phyloP scores from a whole-genome alignment of 2,888 invertebrate species.

The Chaitophorus viminalis region DNA sequence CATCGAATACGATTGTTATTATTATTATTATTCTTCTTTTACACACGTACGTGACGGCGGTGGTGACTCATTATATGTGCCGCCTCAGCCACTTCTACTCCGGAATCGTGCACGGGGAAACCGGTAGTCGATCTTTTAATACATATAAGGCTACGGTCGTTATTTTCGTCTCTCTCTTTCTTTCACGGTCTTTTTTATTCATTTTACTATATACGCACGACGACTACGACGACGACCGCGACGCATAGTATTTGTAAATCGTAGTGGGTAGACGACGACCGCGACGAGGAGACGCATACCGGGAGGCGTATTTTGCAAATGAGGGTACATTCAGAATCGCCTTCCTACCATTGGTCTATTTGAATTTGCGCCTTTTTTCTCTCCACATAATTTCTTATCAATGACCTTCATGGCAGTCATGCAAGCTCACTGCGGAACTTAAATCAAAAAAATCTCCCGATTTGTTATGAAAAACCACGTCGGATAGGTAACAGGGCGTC shows the following conservation, averaged over 20 bases:
- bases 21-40: background rate
- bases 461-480: too few relatives aligned
- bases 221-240: background rate
- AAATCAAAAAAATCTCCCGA: too few relatives aligned
- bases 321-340: too few relatives aligned
- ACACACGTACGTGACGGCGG: background rate
- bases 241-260: background rate
- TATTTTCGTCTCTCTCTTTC: slow-evolving; percentile 1
- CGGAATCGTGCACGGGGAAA: background rate
- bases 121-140: slow-evolving; percentile 25
- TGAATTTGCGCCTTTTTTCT: too few relatives aligned
- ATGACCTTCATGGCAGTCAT: too few relatives aligned
- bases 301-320: too few relatives aligned
- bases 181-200: background rate
- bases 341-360: too few relatives aligned
- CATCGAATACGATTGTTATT: background rate
- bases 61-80: background rate
- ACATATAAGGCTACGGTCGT: background rate
- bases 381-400: too few relatives aligned
- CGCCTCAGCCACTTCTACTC: background rate
- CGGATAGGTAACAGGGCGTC: too few relatives aligned
- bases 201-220: background rate
- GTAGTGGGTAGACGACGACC: background rate
- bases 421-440: too few relatives aligned
- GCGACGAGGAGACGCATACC: background rate